Evolutionary conservation across 2,113 vertebrate genomes (phyloP), one percentile per base, ranked within the genome.

Genomic region (Platichthys flesus): DNA sequence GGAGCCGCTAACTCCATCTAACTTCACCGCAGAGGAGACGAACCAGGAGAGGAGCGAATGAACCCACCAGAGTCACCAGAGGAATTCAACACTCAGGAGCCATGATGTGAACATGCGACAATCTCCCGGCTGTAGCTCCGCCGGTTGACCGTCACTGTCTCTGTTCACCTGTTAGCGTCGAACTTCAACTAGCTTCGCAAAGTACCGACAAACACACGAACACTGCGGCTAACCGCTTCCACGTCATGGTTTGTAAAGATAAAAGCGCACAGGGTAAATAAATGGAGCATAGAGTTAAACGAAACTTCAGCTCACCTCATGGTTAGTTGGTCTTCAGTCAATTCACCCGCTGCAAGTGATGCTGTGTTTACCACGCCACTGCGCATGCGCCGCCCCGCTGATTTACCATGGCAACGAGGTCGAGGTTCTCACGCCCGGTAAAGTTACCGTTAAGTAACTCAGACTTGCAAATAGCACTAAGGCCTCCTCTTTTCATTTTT

Each of bases 331-430:
- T n/a, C 16, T 42, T 14, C 13, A 5, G n/a, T 18, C 28, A 71
- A 63, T 12, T 71, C 35, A 49, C 5, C 65, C 45, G 18, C 71
- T 57, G 10, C 31, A 21, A 40, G 64, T 61, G 64, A 76, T 55
- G 71, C 40, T 65, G 63, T 5, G 73, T 64, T 55, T 49, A 47
- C 18, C 4, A 13, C 18, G 2, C 4, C 4, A 83, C 57, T 74
- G 82, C 84, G 79, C 84, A 86, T 80, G 82, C 79, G 4, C 82
- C 23, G 16, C 2, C 18, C 47, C 1, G 9, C 21, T 47, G 1
- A 45, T 35, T 40, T 15, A 0, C 26, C 66, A 40, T 18, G 49
- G 31, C 2, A 51, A 67, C 31, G 15, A 40, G 13, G 28, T 20
- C 14, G 2, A 21, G 10, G 3, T 21, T 7, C 31, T 7, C 5